Evolutionary conservation across 2,797 vertebrate species (phyloP).

Genomic region (Melanotaenia maccullochi): DNA sequence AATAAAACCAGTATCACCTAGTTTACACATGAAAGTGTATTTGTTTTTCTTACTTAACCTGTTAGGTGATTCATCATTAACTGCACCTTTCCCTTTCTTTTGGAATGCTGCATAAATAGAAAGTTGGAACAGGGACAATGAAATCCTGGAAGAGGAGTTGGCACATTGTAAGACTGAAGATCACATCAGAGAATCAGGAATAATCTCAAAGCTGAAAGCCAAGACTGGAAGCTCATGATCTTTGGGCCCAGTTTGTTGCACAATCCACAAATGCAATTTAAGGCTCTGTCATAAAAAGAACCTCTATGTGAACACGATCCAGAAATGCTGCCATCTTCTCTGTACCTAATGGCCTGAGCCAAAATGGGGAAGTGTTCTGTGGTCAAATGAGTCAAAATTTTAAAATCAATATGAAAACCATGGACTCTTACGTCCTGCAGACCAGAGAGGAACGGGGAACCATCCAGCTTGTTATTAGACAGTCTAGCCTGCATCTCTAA

Average conservation of each 20-base stretch:
- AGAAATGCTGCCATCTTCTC: background rate
- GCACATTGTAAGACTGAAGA: too few relatives aligned
- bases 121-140: background rate
- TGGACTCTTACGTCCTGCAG: background rate
- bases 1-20: slow-evolving; percentile 79
- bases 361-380: background rate
- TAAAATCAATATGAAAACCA: background rate
- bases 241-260: background rate
- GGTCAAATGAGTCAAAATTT: background rate
- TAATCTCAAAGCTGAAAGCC: too few relatives aligned
- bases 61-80: background rate
- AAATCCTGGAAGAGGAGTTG: background rate
- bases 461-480: too few relatives aligned
- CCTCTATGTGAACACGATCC: background rate
- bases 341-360: background rate
- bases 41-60: slow-evolving; percentile 9
- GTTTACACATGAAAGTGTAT: slow-evolving; percentile 64
- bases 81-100: background rate
- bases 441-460: too few relatives aligned
- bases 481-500: too few relatives aligned
- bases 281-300: background rate
- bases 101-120: too few relatives aligned
- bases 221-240: too few relatives aligned
- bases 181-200: too few relatives aligned
- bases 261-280: too few relatives aligned